Evolutionary conservation across 2,113 vertebrate species (phyloP), one percentile per base, ranked within the genome.

Genomic region (Amazona guildingii): DNA sequence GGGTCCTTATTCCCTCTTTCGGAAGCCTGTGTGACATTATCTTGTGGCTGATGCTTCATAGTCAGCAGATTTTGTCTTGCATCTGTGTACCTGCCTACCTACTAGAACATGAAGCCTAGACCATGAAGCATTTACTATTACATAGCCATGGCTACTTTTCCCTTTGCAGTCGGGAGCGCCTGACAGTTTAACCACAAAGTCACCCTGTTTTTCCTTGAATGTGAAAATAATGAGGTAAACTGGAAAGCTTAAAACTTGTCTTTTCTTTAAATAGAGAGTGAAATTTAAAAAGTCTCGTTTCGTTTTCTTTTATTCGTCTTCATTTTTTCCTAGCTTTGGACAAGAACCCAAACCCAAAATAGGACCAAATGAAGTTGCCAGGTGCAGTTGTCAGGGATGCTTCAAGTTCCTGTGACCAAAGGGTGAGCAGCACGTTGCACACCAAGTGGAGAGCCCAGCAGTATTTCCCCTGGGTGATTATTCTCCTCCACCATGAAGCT

Each of bases 11-110:
- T 68, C 18, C 24, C 20, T 82, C n/a, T 64, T 74, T 67, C 69
- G 46, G 55, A 21, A 63, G 51, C 23, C 15, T 35, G 9, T 0
- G 0, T 41, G 61, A 5, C n/a, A 46, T 1, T 28, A 9, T 21
- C 57, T 44, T 33, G 28, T 23, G 43, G 49, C 41, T 68, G 66
- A 17, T 43, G 39, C 72, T 73, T 61, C 33, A 3, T 0, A 23
- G 62, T 31, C 55, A 28, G 67, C 23, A 77, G 63, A 21, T 61
- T 37, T 66, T 39, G 17, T 48, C 66, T 88, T 81, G 64, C 20
- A 5, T 10, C 48, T 76, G 9, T 39, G 14, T 63, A 31, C 13
- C 41, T 25, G 44, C 51, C 37, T 82, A 1, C 2, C 29, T 59
- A 28, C 13, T 19, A 21, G 17, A 69, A 21, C 17, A 3, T 13